A percentile compares a stretch with the other conserved stretches of the same genome.
These are phyloP conservation scores for Chrysochloris asiatica DNA, from an alignment of 2,113 vertebrate species.

Conservation along the genomic window DNA sequence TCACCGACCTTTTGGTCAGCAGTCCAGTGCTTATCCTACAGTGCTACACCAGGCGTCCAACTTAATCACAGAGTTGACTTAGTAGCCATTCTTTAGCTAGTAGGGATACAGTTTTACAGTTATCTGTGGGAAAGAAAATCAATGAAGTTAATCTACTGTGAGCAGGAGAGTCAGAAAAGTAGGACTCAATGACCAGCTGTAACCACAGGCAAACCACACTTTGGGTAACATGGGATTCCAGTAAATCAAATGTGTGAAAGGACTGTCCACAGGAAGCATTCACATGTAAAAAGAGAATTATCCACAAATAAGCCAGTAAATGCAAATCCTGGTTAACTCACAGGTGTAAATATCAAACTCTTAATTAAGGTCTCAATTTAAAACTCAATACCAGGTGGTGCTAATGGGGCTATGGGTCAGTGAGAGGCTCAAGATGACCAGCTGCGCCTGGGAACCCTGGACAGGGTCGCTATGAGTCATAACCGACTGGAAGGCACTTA, in stretches of 20 bases:
- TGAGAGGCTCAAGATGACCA: too few relatives aligned
- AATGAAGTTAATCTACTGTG: background rate
- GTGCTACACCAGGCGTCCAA: too few relatives aligned
- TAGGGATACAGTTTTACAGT: background rate
- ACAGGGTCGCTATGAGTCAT: too few relatives aligned
- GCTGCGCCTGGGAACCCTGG: too few relatives aligned
- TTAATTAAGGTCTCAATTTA: background rate
- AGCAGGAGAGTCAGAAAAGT: background rate
- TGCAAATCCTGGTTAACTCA: background rate
- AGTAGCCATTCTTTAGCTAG: too few relatives aligned
- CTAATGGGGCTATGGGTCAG: too few relatives aligned
- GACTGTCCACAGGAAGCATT: background rate
- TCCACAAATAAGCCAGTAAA: background rate
- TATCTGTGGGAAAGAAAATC: background rate
- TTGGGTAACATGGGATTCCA: background rate
- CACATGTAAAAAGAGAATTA: background rate
- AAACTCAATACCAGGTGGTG: background rate
- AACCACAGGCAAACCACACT: constrained; percentile 18
- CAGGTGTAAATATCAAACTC: background rate
- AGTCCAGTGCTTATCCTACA: too few relatives aligned
- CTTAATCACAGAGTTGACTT: background rate
- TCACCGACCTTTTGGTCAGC: too few relatives aligned
- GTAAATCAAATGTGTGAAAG: background rate
- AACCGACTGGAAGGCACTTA: too few relatives aligned
- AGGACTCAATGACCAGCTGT: background rate